Evolutionary conservation across 2,888 invertebrate species (phyloP).

Genomic region (Microctonus aethiopoides): DNA sequence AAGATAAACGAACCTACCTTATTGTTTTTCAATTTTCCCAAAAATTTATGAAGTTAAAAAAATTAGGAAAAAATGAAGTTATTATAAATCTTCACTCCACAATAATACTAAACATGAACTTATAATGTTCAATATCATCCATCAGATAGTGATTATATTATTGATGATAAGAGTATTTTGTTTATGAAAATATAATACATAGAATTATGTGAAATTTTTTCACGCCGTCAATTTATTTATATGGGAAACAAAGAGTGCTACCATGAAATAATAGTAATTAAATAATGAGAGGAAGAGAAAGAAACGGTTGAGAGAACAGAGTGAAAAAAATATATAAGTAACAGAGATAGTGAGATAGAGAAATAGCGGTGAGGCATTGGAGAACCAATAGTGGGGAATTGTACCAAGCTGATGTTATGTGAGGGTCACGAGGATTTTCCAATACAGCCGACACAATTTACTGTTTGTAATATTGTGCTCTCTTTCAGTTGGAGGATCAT

Average conservation of each 20-base stretch:
- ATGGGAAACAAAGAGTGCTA: neutral
- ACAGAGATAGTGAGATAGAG: neutral
- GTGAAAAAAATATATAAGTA: neutral
- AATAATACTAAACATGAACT: too few species aligned
- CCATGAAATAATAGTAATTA: neutral
- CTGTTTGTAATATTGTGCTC: neutral
- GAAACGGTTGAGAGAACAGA: constrained; percentile 20
- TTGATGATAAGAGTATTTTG: too few species aligned
- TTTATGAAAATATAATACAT: too few species aligned
- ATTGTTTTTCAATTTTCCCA: too few species aligned
- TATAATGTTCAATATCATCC: too few species aligned
- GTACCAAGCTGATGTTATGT: neutral
- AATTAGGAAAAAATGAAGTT: too few species aligned
- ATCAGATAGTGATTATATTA: too few species aligned
- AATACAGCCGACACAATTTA: neutral
- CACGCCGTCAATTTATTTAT: neutral
- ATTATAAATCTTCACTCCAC: too few species aligned
- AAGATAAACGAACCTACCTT: too few species aligned
- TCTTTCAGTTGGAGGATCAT: neutral
- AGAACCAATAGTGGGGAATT: constrained; percentile 14
- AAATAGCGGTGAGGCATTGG: neutral
- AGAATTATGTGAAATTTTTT: too few species aligned
- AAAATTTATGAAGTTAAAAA: too few species aligned
- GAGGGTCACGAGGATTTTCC: constrained; percentile 10
- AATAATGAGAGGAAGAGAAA: neutral